Evolutionary conservation across 2,888 invertebrate species (phyloP), one percentile per base, ranked within the genome.

Genomic region (Mellilla xanthometata): DNA sequence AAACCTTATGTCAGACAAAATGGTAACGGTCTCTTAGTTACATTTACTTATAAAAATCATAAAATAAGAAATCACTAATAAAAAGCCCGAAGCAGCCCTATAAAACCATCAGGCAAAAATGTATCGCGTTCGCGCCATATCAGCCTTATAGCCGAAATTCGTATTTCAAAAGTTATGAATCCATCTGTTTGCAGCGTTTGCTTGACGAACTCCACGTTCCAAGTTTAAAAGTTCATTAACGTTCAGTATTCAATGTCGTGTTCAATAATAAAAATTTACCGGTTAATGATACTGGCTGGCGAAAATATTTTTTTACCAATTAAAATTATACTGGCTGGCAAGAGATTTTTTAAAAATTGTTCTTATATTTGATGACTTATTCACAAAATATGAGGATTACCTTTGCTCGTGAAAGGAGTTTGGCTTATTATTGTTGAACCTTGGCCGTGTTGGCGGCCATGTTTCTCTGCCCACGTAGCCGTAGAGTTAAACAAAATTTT

Each of bases 221-320:
- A 67, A 68, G 67, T 72, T 71, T 65, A 64, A 68, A 70, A 68
- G 69, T 71, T 71, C 68, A 71, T 67, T 70, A 72, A 23, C 67
- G 70, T 72, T 62, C 64, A 64, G 56, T 64, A 66, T 54, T 55
- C 68, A 68, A 70, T 68, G 66, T 57, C 63, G 62, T 41, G 56
- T 56, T 54, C 50, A n/a, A n/a, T 32, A 52, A 39, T 56, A 54
- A 47, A 30, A 56, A 62, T 62, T 66, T 65, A 68, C 65, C 65
- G 62, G 53, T 57, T 39, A 43, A 41, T 57, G 53, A 58, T 50
- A 58, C 57, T 58, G 41, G 33, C 39, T 23, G 27, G 30, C 13
- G 28, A 45, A 40, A 41, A 32, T n/a, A 12, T 15, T 2, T n/a
- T 24, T 24, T n/a, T n/a, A n/a, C n/a, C n/a, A n/a, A n/a, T n/a